Evolutionary conservation across 2,113 vertebrate species (phyloP).

Genomic region (Grantiella picta): DNA sequence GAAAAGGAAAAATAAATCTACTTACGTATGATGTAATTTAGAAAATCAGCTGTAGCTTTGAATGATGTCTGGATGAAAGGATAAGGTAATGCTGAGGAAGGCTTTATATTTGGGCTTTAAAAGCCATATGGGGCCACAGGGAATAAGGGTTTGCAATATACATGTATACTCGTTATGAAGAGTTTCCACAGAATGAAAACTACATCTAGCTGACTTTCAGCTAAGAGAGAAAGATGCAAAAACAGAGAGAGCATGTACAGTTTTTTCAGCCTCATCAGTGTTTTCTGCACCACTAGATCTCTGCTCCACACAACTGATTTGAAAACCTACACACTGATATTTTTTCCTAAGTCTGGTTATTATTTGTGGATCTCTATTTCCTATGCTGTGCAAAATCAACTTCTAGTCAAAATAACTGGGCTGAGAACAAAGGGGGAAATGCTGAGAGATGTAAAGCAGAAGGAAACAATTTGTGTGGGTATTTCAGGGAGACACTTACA

Average conservation of each 20-base stretch:
- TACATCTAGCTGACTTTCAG: neutral
- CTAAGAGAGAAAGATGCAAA: neutral
- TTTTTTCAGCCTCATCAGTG: neutral
- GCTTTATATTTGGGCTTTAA: conserved; percentile 42
- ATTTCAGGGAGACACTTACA: neutral
- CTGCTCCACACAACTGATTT: neutral
- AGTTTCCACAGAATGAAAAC: neutral
- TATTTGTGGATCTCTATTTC: neutral
- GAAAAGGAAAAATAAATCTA: conserved; percentile 48
- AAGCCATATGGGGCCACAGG: neutral
- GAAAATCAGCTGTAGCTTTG: conserved; percentile 41
- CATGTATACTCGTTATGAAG: neutral
- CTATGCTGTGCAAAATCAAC: neutral
- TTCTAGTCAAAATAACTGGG: neutral
- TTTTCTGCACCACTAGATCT: neutral
- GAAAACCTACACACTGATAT: neutral
- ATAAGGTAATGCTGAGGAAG: conserved; percentile 43
- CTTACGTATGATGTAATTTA: conserved; percentile 48
- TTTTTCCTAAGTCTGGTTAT: neutral
- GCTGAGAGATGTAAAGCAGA: neutral
- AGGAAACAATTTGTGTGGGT: neutral
- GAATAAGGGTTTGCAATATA: neutral
- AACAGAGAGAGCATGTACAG: neutral
- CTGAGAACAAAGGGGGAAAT: neutral
- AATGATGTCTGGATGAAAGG: neutral